Evolutionary conservation across 1,140 invertebrate species (phyloP).

Genomic region (Scaptomyza pallida): DNA sequence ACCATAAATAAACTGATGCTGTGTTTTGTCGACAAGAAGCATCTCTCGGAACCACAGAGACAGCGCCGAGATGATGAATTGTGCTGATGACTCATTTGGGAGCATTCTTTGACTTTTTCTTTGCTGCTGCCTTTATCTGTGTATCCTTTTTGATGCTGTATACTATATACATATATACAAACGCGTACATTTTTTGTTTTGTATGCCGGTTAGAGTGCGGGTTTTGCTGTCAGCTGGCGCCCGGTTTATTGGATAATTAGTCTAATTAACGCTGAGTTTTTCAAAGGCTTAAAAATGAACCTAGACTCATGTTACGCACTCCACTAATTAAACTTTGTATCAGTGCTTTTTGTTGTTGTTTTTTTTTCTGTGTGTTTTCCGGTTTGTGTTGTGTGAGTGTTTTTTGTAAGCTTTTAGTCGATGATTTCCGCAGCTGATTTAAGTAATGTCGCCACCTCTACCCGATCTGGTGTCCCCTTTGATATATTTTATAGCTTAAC

Average conservation of each 20-base stretch:
- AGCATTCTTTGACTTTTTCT: slow-evolving; percentile 43
- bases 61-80: slow-evolving; percentile 68
- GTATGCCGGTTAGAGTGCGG: slow-evolving; percentile 13
- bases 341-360: slow-evolving; percentile 9
- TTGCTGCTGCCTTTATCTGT: slow-evolving; percentile 5
- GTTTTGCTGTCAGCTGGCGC: slow-evolving; percentile 16
- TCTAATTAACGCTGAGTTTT: slow-evolving; percentile 49
- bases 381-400: no score
- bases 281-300: slow-evolving; percentile 37
- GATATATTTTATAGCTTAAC: no score
- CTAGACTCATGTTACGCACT: slow-evolving; percentile 35
- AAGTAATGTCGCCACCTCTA: background rate
- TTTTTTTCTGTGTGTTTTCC: no score
- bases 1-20: slow-evolving; percentile 50
- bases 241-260: slow-evolving; percentile 61
- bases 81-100: slow-evolving; percentile 66
- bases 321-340: slow-evolving; percentile 40
- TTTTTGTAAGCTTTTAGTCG: slow-evolving; percentile 9
- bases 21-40: background rate
- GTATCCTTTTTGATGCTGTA: slow-evolving; percentile 5
- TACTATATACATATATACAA: no score
- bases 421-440: slow-evolving; percentile 13
- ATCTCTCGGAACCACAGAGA: slow-evolving; percentile 3
- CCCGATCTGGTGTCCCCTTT: no score
- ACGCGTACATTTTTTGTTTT: slow-evolving; percentile 20